Base-by-base conservation (phyloP, 1,140 invertebrate genomes). In the Cydia amplana region DNA sequence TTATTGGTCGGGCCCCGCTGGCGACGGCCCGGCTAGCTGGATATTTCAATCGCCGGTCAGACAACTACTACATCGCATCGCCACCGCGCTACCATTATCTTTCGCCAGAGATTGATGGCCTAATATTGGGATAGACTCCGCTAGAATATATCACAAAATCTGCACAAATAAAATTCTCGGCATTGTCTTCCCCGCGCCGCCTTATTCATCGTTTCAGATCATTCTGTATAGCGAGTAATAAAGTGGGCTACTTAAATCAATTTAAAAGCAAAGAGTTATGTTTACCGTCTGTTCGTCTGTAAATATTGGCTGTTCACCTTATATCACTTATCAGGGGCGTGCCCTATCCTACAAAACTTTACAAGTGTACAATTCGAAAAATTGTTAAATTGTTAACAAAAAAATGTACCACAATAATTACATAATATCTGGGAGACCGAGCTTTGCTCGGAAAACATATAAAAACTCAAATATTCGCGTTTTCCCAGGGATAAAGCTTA, bases 31-130 rank as follows among this genome's bases (percentile, higher is more conserved):
- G 76, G 76, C 75, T 36, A 76, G 76, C 77, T 80, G 76, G 81
- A 88, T 87, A 85, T 88, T 88, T 86, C 85, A 89, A 86, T 87
- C 81, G 75, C 77, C 85, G 86, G 85, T 85, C 84, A 85, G 86
- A 85, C 85, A 87, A 89, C 86, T 85, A 83, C 86, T 90, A 87
- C 83, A 84, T 84, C 80, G 83, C 75, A 84, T 85, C 80, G 83
- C 75, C 83, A 80, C 78, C 79, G 80, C 75, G 78, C 74, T 82
- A 86, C 81, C 82, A 85, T 86, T 87, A 88, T 87, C 84, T 85
- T 82, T 73, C 72, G 79, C 73, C 46, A 79, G 82, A 87, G 86
- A 88, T 91, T 88, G 87, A 90, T 90, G 84, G 79, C 80, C 82
- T 80, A 90, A 87, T 89, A 89, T 86, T 76, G 77, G 79, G 79